These are phyloP conservation scores for Hydrophis major DNA, from an alignment of 2,797 vertebrate genomes.

Conservation along the genomic window DNA sequence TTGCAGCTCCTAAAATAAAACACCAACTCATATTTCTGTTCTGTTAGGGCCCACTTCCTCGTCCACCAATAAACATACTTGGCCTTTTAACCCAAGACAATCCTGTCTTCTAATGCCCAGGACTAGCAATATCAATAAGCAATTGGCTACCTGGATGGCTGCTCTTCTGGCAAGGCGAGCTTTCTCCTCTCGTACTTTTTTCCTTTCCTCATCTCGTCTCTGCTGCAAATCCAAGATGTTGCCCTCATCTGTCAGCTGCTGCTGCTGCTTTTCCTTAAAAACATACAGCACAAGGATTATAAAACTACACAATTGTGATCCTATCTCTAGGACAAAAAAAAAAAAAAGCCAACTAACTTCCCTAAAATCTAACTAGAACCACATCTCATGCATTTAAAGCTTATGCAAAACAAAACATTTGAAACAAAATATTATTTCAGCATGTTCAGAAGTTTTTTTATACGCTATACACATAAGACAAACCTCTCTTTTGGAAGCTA, in stretches of 20 bases:
- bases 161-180: constrained; percentile 80
- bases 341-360: background rate
- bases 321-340: background rate
- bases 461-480: background rate
- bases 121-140: background rate
- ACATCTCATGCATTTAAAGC: background rate
- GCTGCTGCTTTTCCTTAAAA: constrained; percentile 56
- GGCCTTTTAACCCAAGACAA: background rate
- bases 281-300: background rate
- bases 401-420: background rate
- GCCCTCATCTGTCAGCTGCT: constrained; percentile 69
- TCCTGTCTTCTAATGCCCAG: background rate
- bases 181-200: constrained; percentile 85
- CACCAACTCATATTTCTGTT: background rate
- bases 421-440: background rate
- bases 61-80: fast-evolving
- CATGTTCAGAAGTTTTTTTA: background rate
- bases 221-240: constrained; percentile 68
- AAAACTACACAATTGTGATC: background rate
- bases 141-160: constrained; percentile 82
- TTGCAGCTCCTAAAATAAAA: constrained; percentile 81
- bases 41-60: background rate
- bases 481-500: constrained; percentile 81
- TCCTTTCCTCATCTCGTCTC: constrained; percentile 79
- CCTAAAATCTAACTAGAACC: background rate